A percentile compares a stretch with the other conserved stretches of the same genome.
These are phyloP conservation scores for Ridgeia piscesae DNA, from an alignment of 1,140 invertebrate species.

Conservation along the genomic window DNA sequence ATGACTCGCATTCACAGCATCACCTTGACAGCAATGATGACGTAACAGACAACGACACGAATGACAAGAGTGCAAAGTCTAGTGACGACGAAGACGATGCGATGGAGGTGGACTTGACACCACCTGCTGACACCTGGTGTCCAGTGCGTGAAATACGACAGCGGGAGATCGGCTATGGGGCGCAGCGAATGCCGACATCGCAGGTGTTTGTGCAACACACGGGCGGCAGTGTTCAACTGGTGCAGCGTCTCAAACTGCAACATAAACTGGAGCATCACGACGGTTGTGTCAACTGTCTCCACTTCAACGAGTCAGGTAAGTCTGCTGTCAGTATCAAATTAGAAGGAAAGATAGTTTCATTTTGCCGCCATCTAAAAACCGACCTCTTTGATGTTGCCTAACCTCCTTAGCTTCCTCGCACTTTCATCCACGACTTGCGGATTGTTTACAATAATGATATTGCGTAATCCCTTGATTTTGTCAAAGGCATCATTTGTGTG, in stretches of 20 bases:
- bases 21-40: conserved; percentile 25
- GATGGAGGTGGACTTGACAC: conserved; percentile 61
- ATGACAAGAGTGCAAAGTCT: conserved; percentile 42
- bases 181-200: conserved; percentile 46
- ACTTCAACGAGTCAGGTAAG: conserved; percentile 80
- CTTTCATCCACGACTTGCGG: too few species aligned
- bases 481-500: too few species aligned
- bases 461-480: too few species aligned
- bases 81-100: conserved; percentile 55
- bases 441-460: too few species aligned
- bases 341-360: too few species aligned
- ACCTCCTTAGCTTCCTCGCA: too few species aligned
- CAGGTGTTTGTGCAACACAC: conserved; percentile 71
- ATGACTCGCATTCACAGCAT: conserved; percentile 6
- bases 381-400: too few species aligned
- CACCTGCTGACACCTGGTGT: conserved; percentile 70
- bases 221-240: conserved; percentile 79
- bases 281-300: conserved; percentile 89
- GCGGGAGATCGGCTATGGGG: conserved; percentile 42
- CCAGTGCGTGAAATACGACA: conserved; percentile 58
- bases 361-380: too few species aligned
- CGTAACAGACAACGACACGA: conserved; percentile 42
- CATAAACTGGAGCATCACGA: conserved; percentile 77
- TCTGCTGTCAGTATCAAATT: too few species aligned
- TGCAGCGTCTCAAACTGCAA: conserved; percentile 79